These are phyloP conservation scores for Mionectes macconnelli DNA, from an alignment of 2,113 vertebrate species.

Conservation along the genomic window DNA sequence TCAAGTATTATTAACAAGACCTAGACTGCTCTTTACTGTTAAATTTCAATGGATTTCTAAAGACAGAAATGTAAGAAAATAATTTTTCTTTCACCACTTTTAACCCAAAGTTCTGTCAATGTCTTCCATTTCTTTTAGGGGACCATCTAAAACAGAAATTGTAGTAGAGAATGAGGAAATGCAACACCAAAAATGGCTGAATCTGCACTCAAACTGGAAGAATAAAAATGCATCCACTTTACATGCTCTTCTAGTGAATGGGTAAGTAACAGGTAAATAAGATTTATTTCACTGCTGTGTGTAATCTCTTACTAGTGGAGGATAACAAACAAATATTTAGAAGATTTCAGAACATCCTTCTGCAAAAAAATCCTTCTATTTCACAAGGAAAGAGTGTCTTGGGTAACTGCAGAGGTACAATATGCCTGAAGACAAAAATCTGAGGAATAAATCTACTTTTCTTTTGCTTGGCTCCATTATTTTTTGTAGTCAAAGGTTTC, in stretches of 20 bases:
- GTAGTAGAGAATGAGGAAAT: constrained; percentile 67
- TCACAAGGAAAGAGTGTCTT: not conserved
- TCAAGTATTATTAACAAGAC: not conserved
- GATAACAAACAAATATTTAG: not conserved
- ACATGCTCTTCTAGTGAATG: constrained; percentile 82
- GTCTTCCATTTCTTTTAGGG: constrained; percentile 70
- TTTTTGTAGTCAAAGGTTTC: not conserved
- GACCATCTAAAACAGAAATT: constrained; percentile 73
- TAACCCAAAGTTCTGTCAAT: not conserved
- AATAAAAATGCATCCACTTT: constrained; percentile 79
- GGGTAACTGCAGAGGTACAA: not conserved
- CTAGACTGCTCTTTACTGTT: not conserved
- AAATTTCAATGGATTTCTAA: not conserved
- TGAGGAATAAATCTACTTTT: not conserved
- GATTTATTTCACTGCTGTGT: not conserved
- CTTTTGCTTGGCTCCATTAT: not conserved
- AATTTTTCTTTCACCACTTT: not conserved
- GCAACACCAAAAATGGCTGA: constrained; percentile 82
- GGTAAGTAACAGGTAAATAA: constrained; percentile 74
- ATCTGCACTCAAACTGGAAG: constrained; percentile 79
- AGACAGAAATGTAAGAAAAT: not conserved
- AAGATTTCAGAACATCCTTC: not conserved
- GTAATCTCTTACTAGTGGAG: not conserved
- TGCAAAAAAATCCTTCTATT: not conserved
- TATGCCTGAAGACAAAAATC: not conserved